A percentile compares a stretch with the other conserved stretches of the same genome.
Evolutionary conservation across 2,797 vertebrate species (phyloP).

Genomic region (Octomys mimax): DNA sequence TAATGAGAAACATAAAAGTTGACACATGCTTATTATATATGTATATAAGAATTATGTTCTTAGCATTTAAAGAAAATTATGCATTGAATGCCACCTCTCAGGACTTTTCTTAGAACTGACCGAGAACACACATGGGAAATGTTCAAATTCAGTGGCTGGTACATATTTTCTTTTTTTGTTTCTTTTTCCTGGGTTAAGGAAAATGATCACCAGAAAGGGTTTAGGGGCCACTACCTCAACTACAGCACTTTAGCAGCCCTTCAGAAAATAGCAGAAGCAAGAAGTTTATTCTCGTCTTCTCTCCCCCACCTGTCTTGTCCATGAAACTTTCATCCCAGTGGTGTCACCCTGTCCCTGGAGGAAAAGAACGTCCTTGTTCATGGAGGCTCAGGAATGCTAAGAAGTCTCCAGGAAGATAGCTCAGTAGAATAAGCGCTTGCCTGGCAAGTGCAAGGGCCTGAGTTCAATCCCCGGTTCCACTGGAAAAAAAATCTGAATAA

Average conservation of each 20-base stretch:
- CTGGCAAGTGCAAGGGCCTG: too few species aligned
- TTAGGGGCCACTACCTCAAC: neutral
- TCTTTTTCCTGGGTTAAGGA: neutral
- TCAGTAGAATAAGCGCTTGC: too few species aligned
- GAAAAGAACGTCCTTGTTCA: neutral
- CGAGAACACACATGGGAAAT: neutral
- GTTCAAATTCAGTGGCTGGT: neutral
- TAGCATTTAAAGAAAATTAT: slow-evolving; percentile 65
- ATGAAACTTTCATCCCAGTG: neutral
- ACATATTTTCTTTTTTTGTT: neutral
- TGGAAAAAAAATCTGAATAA: neutral
- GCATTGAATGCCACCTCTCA: slow-evolving; percentile 11
- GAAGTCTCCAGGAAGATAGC: too few species aligned
- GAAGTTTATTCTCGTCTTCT: neutral
- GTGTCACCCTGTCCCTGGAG: too few species aligned
- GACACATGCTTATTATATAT: slow-evolving; percentile 45
- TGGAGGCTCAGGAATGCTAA: neutral
- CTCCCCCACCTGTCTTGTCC: too few species aligned
- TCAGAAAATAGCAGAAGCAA: neutral
- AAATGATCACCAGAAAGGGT: neutral
- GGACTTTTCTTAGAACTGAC: slow-evolving; percentile 21
- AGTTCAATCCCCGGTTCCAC: too few species aligned
- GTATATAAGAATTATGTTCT: slow-evolving; percentile 65
- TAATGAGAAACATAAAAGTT: slow-evolving; percentile 60
- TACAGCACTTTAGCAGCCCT: neutral